Conservation (phyloP, 2,888 invertebrate species). For the Epinotia ramella region DNA sequence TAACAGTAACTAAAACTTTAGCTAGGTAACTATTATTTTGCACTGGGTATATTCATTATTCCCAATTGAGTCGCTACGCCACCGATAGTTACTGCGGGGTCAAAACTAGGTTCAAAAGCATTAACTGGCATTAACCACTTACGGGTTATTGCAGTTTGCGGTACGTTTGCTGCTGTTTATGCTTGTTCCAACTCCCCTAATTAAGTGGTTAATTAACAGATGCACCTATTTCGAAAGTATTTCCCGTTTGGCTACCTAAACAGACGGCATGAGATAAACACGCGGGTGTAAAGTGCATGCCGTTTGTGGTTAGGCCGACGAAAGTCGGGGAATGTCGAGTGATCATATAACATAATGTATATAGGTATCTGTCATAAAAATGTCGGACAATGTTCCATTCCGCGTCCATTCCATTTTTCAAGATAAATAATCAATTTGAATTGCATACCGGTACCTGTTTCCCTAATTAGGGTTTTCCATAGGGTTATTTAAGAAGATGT, state of each 20-base stretch:
- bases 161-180: constrained; percentile 27
- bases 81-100: constrained; percentile 16
- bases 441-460: too few relatives aligned
- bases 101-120: constrained; percentile 29
- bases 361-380: background rate
- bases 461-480: too few relatives aligned
- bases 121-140: constrained; percentile 36
- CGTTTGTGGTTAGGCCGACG: background rate
- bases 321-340: background rate
- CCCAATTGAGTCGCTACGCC: constrained; percentile 26
- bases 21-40: background rate
- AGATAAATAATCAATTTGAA: too few relatives aligned
- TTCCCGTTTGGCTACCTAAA: constrained; percentile 18
- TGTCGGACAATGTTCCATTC: too few relatives aligned
- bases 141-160: constrained; percentile 30
- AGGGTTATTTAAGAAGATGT: too few relatives aligned
- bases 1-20: background rate
- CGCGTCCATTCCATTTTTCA: too few relatives aligned
- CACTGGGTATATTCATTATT: background rate
- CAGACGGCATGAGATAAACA: constrained; percentile 21
- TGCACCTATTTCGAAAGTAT: constrained; percentile 42
- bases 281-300: background rate
- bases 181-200: constrained; percentile 32
- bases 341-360: background rate
- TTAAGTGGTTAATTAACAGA: constrained; percentile 41